Evolutionary conservation across 1,140 invertebrate genomes (phyloP).

Genomic region (Penaeus indicus): DNA sequence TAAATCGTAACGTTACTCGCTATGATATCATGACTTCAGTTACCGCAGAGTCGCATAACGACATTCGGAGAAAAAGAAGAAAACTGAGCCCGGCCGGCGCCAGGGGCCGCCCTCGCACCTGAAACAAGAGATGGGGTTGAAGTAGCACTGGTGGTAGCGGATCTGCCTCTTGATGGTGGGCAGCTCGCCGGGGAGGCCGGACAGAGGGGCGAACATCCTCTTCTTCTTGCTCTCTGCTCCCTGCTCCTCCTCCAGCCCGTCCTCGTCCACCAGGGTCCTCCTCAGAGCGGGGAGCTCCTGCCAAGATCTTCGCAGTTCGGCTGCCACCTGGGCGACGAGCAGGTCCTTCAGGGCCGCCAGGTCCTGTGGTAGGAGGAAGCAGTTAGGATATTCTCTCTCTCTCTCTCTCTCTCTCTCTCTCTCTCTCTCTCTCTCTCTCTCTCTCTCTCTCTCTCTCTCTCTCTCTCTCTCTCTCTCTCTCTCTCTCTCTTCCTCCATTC

Average conservation of each 20-base stretch:
- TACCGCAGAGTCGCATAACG: no score
- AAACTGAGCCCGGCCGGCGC: neutral
- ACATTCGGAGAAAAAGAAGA: no score
- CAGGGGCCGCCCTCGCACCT: conserved; percentile 46
- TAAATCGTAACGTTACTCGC: no score
- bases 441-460: no score
- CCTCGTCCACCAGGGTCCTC: conserved; percentile 9
- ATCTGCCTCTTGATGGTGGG: conserved; percentile 69
- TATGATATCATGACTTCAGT: no score
- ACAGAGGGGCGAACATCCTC: conserved; percentile 59
- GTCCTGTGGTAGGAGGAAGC: neutral
- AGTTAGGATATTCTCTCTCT: neutral
- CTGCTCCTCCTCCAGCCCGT: conserved; percentile 15
- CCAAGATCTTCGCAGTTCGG: neutral
- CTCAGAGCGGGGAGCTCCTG: neutral
- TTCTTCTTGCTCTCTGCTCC: conserved; percentile 51
- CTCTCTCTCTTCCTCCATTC: no score
- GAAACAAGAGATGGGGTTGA: conserved; percentile 70
- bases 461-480: no score
- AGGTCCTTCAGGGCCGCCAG: conserved; percentile 2
- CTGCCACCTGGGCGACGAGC: neutral
- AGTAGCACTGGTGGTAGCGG: conserved; percentile 70
- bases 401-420: neutral
- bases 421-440: no score
- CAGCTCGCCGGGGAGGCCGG: conserved; percentile 50